phyloP scores from a whole-genome alignment of 2,797 vertebrate species.

The Necrosyrtes monachus region DNA sequence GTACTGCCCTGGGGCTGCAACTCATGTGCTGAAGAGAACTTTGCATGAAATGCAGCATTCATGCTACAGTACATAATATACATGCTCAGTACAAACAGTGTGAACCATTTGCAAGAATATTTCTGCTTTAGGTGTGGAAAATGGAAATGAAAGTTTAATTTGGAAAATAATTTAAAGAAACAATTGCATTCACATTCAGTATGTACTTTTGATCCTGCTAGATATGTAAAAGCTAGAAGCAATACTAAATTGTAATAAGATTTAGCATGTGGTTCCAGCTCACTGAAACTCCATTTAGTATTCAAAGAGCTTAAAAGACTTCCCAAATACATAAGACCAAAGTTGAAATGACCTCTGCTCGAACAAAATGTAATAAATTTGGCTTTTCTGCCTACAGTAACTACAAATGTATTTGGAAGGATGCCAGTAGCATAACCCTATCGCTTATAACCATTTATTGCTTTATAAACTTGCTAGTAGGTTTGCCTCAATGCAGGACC shows the following conservation, averaged over 20 bases:
- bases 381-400: background rate
- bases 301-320: background rate
- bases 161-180: background rate
- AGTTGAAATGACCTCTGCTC: background rate
- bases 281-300: background rate
- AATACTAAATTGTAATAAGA: background rate
- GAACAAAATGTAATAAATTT: background rate
- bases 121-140: background rate
- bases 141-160: background rate
- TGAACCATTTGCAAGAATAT: background rate
- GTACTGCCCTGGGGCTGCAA: background rate
- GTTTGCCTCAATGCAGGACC: background rate
- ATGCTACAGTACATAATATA: background rate
- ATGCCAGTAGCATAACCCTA: background rate
- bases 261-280: background rate
- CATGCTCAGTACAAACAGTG: background rate
- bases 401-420: background rate
- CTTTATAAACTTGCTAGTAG: background rate
- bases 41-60: background rate
- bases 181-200: background rate
- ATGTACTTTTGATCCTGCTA: background rate
- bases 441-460: background rate
- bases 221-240: background rate
- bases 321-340: background rate
- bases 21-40: background rate